Percentiles rank a stretch among this genome's conserved stretches.
These are phyloP conservation scores for Macheiramphus alcinus DNA, from an alignment of 2,113 vertebrate genomes.

Conservation along the genomic window DNA sequence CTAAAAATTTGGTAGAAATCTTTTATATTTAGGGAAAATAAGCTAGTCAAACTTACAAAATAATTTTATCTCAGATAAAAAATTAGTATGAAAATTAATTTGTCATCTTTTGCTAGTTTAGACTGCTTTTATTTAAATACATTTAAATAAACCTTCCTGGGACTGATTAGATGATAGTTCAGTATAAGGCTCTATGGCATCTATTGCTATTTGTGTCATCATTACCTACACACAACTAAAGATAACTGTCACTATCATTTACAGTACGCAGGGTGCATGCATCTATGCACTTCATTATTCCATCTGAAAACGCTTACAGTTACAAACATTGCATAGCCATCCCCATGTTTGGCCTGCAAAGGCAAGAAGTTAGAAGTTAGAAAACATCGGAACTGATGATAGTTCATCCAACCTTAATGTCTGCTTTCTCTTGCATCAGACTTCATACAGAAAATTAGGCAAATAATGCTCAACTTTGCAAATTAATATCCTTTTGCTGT, in stretches of 20 bases:
- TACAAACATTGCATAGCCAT: not conserved
- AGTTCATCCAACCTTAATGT: not conserved
- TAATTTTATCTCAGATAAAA: not conserved
- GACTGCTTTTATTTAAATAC: conserved; percentile 39
- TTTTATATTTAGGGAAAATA: not conserved
- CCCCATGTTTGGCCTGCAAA: not conserved
- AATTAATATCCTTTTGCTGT: not conserved
- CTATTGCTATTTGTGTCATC: conserved; percentile 58
- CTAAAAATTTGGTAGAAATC: not conserved
- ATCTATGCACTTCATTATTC: not conserved
- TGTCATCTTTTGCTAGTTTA: conserved; percentile 36
- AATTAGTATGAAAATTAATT: not conserved
- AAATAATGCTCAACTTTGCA: not conserved
- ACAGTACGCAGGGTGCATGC: not conserved
- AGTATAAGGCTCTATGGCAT: conserved; percentile 28
- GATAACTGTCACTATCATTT: conserved; percentile 46
- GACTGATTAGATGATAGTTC: conserved; percentile 59
- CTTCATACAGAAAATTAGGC: not conserved
- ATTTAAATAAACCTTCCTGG: conserved; percentile 54
- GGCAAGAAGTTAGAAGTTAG: not conserved
- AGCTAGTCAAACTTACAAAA: not conserved
- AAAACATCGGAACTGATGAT: not conserved
- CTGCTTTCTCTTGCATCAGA: not conserved
- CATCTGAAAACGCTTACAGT: not conserved
- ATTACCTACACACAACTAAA: conserved; percentile 30